Evolutionary conservation across 2,888 invertebrate genomes (phyloP), one percentile per base, ranked within the genome.

Genomic region (Andrena flavipes): DNA sequence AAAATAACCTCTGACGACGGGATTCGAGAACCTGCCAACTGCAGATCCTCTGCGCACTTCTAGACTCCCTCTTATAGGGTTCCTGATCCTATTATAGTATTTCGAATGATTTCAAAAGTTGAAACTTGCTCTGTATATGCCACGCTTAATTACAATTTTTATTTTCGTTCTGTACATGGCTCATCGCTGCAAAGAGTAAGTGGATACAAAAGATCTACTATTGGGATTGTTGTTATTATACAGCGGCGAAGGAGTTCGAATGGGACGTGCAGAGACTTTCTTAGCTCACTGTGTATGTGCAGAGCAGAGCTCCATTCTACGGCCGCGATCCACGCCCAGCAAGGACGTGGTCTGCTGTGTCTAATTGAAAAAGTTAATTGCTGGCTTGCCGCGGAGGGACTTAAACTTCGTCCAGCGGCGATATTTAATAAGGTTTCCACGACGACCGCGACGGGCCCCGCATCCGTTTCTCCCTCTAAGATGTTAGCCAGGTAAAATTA

Each of bases 341-440:
- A 80, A 79, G 84, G 87, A 83, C 76, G 68, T 74, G 82, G 56
- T 29, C 54, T 60, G 72, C 81, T 72, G 77, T 84, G 79, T 82
- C 85, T 84, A 84, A 87, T 87, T 85, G 87, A 91, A 91, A 91
- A 89, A 91, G 90, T 90, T 90, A 89, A 90, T 91, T 87, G 87
- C 86, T 82, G 81, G 85, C 80, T 82, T 59, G 68, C 77, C 73
- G 64, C 74, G 76, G 56, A 74, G 72, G 33, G 70, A 79, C 78
- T 87, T 85, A 60, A 84, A 87, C 82, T 83, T 84, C 64, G 78
- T 71, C 84, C 78, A 80, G 72, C 74, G 72, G 71, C 76, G 62
- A 84, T 87, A 82, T 82, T 89, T 85, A 87, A 88, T 87, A 87
- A 87, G 71, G 56, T 77, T 85, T 59, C 65, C 69, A 60, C 68